Base-by-base conservation (phyloP, 2,888 invertebrate genomes). In the Dasysyrphus tricinctus region DNA sequence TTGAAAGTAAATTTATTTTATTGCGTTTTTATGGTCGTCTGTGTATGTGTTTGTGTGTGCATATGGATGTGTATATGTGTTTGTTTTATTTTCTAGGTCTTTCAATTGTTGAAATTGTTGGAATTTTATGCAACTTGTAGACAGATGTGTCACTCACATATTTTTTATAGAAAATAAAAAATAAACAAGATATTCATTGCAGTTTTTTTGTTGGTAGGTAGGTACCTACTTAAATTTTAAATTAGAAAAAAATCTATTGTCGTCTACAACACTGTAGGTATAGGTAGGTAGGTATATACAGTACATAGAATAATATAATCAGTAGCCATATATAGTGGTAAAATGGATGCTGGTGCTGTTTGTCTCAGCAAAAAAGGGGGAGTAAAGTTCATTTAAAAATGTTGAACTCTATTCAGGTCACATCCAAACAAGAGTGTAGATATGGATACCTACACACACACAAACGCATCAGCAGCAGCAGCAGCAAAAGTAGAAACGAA, bases 401-500 rank as follows among this genome's bases (percentile, higher is more conserved):
- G 24, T 92, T 91, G 92, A 92, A 91, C 91, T 91, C 90, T 91
- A 91, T 91, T 92, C 91, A 92, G 92, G 91, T 92, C 91, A 91
- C 90, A 91, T 90, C 90, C 90, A 91, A 90, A 91, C 90, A 90
- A 90, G 89, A 90, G 89, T 34, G 49, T 49, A 79, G 88, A 14
- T 54, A 49, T 8, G 24, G 24, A 9, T 5, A 19, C 5, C 47
- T 19, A 65, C 19, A 74, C 6, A 14, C 69, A 73, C 69, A 61
- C 88, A 24, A 24, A 24, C 24, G 24, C n/a, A n/a, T n/a, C n/a
- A n/a, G n/a, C n/a, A n/a, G n/a, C n/a, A n/a, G 42, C 67, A 85
- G 51, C 59, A 47, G 42, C 88, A 88, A 78, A 81, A 88, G 88
- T 88, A 88, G 88, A 61, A 39, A 42, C 24, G 44, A 39, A 19